Evolutionary conservation across 2,888 invertebrate species (phyloP).

Genomic region (Ferrisia virgata): DNA sequence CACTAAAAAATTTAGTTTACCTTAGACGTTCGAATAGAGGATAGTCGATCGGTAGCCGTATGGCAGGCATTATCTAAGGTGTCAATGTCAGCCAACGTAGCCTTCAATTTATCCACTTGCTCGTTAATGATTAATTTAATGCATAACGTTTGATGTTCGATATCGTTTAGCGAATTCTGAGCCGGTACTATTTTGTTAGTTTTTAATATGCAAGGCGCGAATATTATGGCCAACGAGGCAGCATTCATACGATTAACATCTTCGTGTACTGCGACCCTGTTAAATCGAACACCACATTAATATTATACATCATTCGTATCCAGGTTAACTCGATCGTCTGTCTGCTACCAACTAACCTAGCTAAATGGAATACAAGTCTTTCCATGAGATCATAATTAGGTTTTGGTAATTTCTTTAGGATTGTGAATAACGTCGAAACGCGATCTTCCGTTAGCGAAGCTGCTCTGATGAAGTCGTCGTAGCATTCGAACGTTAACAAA

Average conservation of each 20-base stretch:
- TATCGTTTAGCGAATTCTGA: slow-evolving; percentile 87
- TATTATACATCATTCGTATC: not conserved
- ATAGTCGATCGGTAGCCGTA: slow-evolving; percentile 76
- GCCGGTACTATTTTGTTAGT: slow-evolving; percentile 84
- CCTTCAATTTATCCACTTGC: slow-evolving; percentile 78
- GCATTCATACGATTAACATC: slow-evolving; percentile 88
- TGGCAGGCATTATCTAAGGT: slow-evolving; percentile 82
- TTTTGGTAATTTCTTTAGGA: slow-evolving; percentile 83
- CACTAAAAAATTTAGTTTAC: slow-evolving; percentile 52
- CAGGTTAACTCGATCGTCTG: no score
- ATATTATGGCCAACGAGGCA: slow-evolving; percentile 86
- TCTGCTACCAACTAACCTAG: slow-evolving; percentile 55
- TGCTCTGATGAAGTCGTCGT: slow-evolving; percentile 89
- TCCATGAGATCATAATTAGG: slow-evolving; percentile 88
- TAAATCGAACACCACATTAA: not conserved
- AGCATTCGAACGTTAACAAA: slow-evolving; percentile 85
- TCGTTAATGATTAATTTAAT: slow-evolving; percentile 87
- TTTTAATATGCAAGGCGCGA: slow-evolving; percentile 89
- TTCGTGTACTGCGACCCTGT: slow-evolving; percentile 78
- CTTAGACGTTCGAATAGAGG: slow-evolving; percentile 71
- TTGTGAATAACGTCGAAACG: slow-evolving; percentile 78
- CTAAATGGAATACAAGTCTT: slow-evolving; percentile 86
- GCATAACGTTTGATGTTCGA: slow-evolving; percentile 82
- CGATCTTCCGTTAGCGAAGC: slow-evolving; percentile 83
- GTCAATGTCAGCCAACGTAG: slow-evolving; percentile 83